Evolutionary conservation across 2,888 invertebrate species (phyloP), one percentile per base, ranked within the genome.

Genomic region (Eupeodes luniger): DNA sequence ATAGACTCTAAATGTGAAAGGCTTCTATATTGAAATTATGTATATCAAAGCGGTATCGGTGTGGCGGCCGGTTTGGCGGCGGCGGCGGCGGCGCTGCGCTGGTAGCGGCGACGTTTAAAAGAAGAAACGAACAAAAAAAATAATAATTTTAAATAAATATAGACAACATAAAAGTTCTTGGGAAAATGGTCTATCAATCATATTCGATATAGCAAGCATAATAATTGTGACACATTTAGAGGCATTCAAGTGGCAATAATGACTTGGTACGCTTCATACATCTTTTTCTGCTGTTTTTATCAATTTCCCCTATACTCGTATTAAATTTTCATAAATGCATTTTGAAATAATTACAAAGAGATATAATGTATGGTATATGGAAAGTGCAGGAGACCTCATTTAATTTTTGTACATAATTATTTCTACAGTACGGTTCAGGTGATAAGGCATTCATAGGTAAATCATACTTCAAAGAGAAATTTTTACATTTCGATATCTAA

Each of bases 171-270:
- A 5, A 59, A 57, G 9, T 47, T 57, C 53, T 72, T 57, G 57
- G 11, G 51, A 51, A 70, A 57, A 57, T 19, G 27, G 47, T 6
- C 19, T 59, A 72, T 72, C 72, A 72, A 72, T 72, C 72, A 72
- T 47, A 47, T 72, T 47, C 47, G 61, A 70, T 44, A 70, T 44
- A 70, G 69, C 14, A 55, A 70, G 51, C 61, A 62, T 69, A 51
- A 59, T 51, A 67, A 14, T 27, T 53, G 27, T 62, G 81, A 44
- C 62, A 44, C 53, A 62, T 34, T 47, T 27, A 27, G 49, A 19
- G 12, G 53, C 74, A 75, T 57, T 70, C 34, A 44, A 64, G 57
- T 81, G 11, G 70, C 72, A 76, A 36, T 59, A 85, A 85, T 85
- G 59, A 77, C 59, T 66, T 57, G 10, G 40, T 66, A 70, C 27